A percentile compares a stretch with the other conserved stretches of the same genome.
These are phyloP conservation scores for Trididemnum miniatum DNA, from an alignment of 23 tunicate species.

Conservation along the genomic window DNA sequence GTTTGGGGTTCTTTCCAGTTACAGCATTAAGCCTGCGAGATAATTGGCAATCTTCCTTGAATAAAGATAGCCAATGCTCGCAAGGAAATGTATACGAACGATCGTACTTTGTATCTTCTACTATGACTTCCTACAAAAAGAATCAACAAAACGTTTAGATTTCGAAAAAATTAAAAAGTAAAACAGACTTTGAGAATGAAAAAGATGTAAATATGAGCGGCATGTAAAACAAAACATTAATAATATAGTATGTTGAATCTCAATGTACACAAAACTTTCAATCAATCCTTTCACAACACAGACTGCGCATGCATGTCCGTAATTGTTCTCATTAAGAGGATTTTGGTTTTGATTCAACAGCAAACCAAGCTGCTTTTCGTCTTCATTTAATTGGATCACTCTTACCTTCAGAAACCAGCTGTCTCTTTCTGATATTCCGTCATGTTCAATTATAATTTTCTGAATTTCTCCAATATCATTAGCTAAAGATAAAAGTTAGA, in stretches of 20 bases:
- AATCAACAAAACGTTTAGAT: neutral
- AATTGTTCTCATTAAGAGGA: too few relatives aligned
- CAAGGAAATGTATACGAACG: slow-evolving; percentile 90
- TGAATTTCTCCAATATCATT: slow-evolving; percentile 82
- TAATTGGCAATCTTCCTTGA: slow-evolving; percentile 90
- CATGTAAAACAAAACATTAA: too few relatives aligned
- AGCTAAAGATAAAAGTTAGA: slow-evolving; percentile 8
- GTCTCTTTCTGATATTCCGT: slow-evolving; percentile 87
- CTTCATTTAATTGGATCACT: too few relatives aligned
- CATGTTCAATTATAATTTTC: slow-evolving; percentile 87
- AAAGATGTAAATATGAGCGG: too few relatives aligned
- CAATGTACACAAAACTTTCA: too few relatives aligned
- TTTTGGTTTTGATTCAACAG: too few relatives aligned
- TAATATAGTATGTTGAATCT: too few relatives aligned
- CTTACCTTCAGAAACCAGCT: slow-evolving; percentile 92
- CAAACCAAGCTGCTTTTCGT: too few relatives aligned
- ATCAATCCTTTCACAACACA: too few relatives aligned
- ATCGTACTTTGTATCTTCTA: slow-evolving; percentile 62
- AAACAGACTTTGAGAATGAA: too few relatives aligned
- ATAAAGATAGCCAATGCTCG: slow-evolving; percentile 90
- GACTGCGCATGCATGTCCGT: too few relatives aligned
- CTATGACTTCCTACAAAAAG: slow-evolving; percentile 47
- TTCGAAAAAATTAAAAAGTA: too few relatives aligned
- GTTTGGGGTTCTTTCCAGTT: slow-evolving; percentile 59
- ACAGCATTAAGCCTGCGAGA: slow-evolving; percentile 77